These are phyloP conservation scores for Troides aeacus DNA, from an alignment of 2,888 invertebrate genomes.

Conservation along the genomic window DNA sequence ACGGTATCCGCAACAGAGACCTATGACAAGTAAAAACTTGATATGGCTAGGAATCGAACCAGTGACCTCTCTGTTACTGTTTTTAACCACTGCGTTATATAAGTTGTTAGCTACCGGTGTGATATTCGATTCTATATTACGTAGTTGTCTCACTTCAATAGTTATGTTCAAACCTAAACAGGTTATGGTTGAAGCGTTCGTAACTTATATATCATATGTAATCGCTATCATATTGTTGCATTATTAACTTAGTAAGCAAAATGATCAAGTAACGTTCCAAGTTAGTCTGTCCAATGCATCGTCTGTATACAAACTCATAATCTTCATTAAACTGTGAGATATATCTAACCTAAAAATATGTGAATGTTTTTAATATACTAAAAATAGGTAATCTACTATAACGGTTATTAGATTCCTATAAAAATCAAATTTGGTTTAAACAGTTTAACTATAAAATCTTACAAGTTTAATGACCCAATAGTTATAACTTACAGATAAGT, in stretches of 20 bases:
- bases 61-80: too few species aligned
- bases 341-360: too few species aligned
- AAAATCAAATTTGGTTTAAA: too few species aligned
- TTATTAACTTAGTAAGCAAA: neutral
- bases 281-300: too few species aligned
- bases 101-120: conserved; percentile 3
- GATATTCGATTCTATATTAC: conserved; percentile 20
- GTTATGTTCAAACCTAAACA: conserved; percentile 22
- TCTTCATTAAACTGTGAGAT: too few species aligned
- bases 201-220: conserved; percentile 1
- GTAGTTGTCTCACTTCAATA: conserved; percentile 16
- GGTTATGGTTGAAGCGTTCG: conserved; percentile 1
- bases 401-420: too few species aligned
- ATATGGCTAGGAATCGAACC: too few species aligned
- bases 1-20: too few species aligned
- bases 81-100: neutral
- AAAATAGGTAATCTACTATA: too few species aligned
- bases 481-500: neutral
- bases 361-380: too few species aligned
- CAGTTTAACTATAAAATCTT: neutral
- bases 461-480: neutral
- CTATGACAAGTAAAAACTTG: too few species aligned
- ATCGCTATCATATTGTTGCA: neutral
- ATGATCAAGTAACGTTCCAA: neutral
- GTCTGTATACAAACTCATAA: too few species aligned